These are phyloP conservation scores for Genyomyrus donnyi DNA, from an alignment of 2,113 vertebrate species.

Conservation along the genomic window DNA sequence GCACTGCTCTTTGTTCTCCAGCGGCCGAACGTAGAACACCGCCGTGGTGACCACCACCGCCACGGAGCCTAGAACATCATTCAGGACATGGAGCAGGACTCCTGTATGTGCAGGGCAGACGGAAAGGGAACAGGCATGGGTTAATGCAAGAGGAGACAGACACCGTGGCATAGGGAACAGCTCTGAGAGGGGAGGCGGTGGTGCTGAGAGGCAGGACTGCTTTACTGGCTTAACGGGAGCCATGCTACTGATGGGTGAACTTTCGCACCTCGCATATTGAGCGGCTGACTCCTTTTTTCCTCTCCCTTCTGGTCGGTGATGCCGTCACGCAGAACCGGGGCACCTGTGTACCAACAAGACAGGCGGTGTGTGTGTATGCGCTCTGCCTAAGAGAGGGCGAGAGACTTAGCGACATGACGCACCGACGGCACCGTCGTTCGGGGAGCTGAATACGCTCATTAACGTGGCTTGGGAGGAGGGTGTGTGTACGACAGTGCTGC, in stretches of 20 bases:
- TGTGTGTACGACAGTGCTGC: too few relatives aligned
- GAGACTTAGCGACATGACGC: constrained; percentile 9
- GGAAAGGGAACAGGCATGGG: neutral
- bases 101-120: constrained; percentile 12
- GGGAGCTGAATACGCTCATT: neutral
- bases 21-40: constrained; percentile 49
- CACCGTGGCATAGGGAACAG: neutral
- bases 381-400: constrained; percentile 71
- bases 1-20: constrained; percentile 41
- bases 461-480: too few relatives aligned
- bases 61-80: constrained; percentile 45
- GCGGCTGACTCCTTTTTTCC: constrained; percentile 56
- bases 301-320: constrained; percentile 37
- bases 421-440: neutral
- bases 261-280: constrained; percentile 72
- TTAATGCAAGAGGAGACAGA: neutral
- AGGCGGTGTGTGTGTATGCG: constrained; percentile 72
- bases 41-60: constrained; percentile 40
- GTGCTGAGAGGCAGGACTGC: neutral
- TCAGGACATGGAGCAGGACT: constrained; percentile 43
- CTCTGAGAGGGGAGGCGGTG: too few relatives aligned
- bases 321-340: constrained; percentile 45
- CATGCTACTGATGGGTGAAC: neutral
- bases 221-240: neutral
- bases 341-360: constrained; percentile 80